Percentiles rank a stretch among this genome's conserved stretches.
Evolutionary conservation across 2,888 invertebrate species (phyloP).

Genomic region (Cephus spinipes): DNA sequence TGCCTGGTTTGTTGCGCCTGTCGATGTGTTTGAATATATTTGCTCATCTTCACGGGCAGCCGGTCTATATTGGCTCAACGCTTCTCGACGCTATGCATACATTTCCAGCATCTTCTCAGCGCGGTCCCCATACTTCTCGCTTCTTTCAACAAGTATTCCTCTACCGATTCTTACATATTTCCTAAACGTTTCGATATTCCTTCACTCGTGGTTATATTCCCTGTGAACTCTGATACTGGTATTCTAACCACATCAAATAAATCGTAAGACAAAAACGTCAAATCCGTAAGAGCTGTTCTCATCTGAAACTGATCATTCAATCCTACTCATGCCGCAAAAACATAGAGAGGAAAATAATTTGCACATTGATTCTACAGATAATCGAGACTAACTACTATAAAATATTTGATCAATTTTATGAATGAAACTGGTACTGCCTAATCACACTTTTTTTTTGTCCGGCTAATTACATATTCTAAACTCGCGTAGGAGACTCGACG

Average conservation of each 20-base stretch:
- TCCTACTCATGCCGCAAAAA: neutral
- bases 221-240: neutral
- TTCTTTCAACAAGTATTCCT: neutral
- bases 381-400: neutral
- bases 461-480: neutral
- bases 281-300: neutral
- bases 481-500: neutral
- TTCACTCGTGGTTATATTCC: neutral
- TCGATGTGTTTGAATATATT: constrained; percentile 53
- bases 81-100: constrained; percentile 2
- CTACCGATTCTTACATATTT: neutral
- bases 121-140: neutral
- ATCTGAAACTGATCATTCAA: neutral
- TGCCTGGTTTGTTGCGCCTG: constrained; percentile 31
- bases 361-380: neutral
- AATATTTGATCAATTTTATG: neutral
- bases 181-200: neutral
- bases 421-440: neutral
- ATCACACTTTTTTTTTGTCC: neutral
- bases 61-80: constrained; percentile 20
- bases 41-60: constrained; percentile 29
- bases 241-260: neutral
- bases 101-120: neutral
- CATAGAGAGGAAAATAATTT: neutral
- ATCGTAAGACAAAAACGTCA: neutral